Evolutionary conservation across 2,113 vertebrate genomes (phyloP).

Genomic region (Monarcha castaneiventris): DNA sequence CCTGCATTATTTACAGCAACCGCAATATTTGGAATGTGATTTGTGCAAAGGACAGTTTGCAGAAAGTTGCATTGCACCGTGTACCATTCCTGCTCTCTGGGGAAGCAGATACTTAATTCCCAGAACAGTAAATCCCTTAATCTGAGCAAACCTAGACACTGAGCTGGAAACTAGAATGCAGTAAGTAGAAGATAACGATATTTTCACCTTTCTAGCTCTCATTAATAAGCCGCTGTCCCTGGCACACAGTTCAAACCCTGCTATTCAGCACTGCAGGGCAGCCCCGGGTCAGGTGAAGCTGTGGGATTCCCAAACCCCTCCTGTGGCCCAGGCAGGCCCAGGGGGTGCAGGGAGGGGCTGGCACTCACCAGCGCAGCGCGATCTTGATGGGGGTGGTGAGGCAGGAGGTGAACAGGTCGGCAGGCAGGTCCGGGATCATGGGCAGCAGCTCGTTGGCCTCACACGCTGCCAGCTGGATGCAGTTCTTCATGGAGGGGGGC

Average conservation of each 20-base stretch:
- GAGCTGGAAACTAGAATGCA: not conserved
- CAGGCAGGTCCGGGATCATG: conserved; percentile 97
- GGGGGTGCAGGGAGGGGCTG: accelerated
- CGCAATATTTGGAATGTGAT: not conserved
- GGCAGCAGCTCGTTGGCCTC: conserved; percentile 93
- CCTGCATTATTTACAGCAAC: conserved; percentile 20
- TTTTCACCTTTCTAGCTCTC: not conserved
- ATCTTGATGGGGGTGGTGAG: conserved; percentile 99
- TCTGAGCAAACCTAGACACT: conserved; percentile 25
- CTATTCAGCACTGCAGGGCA: not conserved
- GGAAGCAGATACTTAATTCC: conserved; percentile 23
- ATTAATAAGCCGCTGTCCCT: not conserved
- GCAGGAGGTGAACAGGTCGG: conserved; percentile 98
- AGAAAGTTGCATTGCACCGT: not conserved
- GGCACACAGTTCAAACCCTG: not conserved
- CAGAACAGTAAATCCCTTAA: conserved; percentile 57
- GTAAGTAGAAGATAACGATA: not conserved
- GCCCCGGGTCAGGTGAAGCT: not conserved
- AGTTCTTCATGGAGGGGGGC: conserved; percentile 98
- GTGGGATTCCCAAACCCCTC: not conserved
- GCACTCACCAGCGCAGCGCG: conserved; percentile 89
- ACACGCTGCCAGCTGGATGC: conserved; percentile 97
- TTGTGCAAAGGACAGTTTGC: conserved; percentile 7
- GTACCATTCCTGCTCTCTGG: not conserved
- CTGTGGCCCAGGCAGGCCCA: not conserved